Conservation (phyloP, 2,797 vertebrate genomes). For the Tolypeutes matacus region DNA sequence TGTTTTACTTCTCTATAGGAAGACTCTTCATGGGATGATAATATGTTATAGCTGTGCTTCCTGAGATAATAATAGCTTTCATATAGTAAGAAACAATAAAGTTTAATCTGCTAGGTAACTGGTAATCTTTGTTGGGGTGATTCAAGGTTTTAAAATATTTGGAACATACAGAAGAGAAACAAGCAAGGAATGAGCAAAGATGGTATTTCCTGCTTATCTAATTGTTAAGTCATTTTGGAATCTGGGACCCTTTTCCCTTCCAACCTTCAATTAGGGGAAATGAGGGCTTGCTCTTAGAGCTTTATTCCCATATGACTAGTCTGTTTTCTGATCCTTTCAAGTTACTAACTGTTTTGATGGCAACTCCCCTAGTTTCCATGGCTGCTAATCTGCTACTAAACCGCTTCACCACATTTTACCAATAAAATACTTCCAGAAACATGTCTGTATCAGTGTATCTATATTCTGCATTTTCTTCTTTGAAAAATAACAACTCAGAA, state of each 20-base stretch:
- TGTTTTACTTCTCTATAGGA: not conserved
- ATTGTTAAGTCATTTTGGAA: conserved; percentile 39
- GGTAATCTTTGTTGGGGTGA: conserved; percentile 34
- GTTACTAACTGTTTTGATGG: not conserved
- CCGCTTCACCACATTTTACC: conserved; percentile 45
- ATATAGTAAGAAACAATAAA: not conserved
- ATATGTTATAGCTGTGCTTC: not conserved
- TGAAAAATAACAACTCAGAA: conserved; percentile 56
- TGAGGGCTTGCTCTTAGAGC: not conserved
- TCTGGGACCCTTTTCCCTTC: not conserved
- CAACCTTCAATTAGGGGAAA: not conserved
- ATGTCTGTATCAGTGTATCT: not conserved
- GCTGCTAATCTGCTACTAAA: not conserved
- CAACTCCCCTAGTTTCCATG: not conserved
- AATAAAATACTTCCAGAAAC: conserved; percentile 46
- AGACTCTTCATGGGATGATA: conserved; percentile 22
- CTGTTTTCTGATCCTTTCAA: conserved; percentile 24
- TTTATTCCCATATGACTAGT: not conserved
- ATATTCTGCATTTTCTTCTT: conserved; percentile 36
- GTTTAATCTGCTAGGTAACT: conserved; percentile 42
- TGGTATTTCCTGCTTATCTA: conserved; percentile 29
- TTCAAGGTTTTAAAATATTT: conserved; percentile 64
- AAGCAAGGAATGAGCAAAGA: conserved; percentile 11
- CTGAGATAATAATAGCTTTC: conserved; percentile 25
- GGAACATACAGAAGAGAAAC: conserved; percentile 18